Evolutionary conservation across 2,113 vertebrate genomes (phyloP), one percentile per base, ranked within the genome.

Genomic region (Festucalex cinctus): DNA sequence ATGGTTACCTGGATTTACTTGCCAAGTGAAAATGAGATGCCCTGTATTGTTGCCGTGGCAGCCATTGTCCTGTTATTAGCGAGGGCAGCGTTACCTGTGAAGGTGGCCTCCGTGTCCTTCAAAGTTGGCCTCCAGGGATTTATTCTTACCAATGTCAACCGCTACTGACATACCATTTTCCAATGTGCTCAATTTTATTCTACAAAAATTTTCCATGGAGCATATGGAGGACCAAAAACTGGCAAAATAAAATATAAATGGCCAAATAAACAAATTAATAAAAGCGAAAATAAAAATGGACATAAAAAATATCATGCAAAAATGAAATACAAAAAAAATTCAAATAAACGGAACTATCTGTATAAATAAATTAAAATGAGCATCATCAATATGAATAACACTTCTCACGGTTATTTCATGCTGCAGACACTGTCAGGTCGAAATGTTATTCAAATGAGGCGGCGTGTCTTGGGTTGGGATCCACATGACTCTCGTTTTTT

Each of bases 51-150:
- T 76, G 76, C 80, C 79, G 83, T 82, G 81, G 82, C 85, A 83
- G 78, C 77, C 78, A 82, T 71, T 78, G 70, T 78, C 63, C 75
- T 88, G 73, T 56, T 79, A 79, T 74, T 80, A 82, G 82, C 80
- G 71, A 70, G 74, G 70, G 75, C 80, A 74, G 82, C 82, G 66
- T 89, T 91, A 91, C 90, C 90, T 90, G 88, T 75, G 75, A 78
- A 73, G 82, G 73, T 88, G 85, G 83, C 80, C 77, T 88, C 85
- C 85, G 76, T 74, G 78, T 88, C 89, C 88, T 80, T 79, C 86
- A 80, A 83, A 88, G 76, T 78, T 76, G 85, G 84, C 85, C 80
- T 88, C 83, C 82, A 75, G 82, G 83, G 78, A 88, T 78, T 32
- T 85, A 75, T 82, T 71, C 85, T 86, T 75, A 82, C 84, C 86